Evolutionary conservation across 2,888 invertebrate genomes (phyloP).

Genomic region (Endotricha flammealis): DNA sequence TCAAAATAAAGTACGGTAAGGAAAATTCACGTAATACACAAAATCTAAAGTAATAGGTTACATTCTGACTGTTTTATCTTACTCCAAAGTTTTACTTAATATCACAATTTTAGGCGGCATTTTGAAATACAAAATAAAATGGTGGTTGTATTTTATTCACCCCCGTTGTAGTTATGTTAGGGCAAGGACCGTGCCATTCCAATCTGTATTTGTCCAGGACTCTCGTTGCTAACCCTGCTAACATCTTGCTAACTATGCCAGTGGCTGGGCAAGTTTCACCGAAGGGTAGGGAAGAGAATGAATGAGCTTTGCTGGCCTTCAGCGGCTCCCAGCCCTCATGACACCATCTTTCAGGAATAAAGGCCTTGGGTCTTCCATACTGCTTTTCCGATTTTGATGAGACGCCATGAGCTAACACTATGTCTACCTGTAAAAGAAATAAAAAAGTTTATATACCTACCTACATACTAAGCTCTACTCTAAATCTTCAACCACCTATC

Average conservation of each 20-base stretch:
- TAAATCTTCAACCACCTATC: too few species aligned
- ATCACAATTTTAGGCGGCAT: slow-evolving; percentile 40
- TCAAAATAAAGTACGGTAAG: too few species aligned
- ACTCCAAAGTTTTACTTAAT: too few species aligned
- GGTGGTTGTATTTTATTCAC: slow-evolving; percentile 61
- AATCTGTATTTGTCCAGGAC: slow-evolving; percentile 57
- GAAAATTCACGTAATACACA: too few species aligned
- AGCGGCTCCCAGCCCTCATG: slow-evolving; percentile 53
- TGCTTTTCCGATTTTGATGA: slow-evolving; percentile 57
- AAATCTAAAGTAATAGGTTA: too few species aligned
- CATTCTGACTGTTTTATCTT: too few species aligned
- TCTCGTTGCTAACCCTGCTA: slow-evolving; percentile 42
- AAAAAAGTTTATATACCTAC: too few species aligned
- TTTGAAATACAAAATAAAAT: slow-evolving; percentile 63
- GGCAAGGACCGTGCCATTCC: slow-evolving; percentile 66
- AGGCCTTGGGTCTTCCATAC: slow-evolving; percentile 59
- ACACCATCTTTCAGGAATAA: slow-evolving; percentile 66
- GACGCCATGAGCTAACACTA: slow-evolving; percentile 64
- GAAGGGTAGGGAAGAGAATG: slow-evolving; percentile 53
- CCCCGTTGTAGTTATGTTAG: slow-evolving; percentile 45
- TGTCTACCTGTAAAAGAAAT: slow-evolving; percentile 50
- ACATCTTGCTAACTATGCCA: slow-evolving; percentile 48
- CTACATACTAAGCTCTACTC: too few species aligned
- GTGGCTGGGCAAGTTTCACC: slow-evolving; percentile 59
- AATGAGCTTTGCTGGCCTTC: slow-evolving; percentile 51